These are phyloP conservation scores for Hylaeus volcanicus DNA, from an alignment of 1,140 invertebrate species.

Conservation along the genomic window DNA sequence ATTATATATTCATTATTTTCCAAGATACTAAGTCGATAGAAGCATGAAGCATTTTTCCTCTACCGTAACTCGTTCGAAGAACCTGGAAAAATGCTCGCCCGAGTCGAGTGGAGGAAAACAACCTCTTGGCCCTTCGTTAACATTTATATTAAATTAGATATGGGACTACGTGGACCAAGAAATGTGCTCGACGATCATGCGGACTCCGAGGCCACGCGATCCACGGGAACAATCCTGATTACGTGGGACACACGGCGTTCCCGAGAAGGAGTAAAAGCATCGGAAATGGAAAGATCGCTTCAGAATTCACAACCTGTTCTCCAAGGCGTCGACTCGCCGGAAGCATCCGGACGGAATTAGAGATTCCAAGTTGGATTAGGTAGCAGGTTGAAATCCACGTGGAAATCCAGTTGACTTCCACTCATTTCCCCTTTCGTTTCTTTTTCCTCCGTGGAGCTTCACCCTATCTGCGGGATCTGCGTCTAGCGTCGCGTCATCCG, in stretches of 20 bases:
- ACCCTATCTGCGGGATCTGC: not conserved
- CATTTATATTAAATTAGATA: slow-evolving; percentile 6
- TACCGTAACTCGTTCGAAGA: no score
- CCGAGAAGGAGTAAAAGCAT: not conserved
- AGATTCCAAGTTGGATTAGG: slow-evolving; percentile 23
- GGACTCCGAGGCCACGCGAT: no score
- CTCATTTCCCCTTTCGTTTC: not conserved
- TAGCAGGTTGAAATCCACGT: not conserved
- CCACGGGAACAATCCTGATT: slow-evolving; percentile 6
- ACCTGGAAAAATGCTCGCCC: no score
- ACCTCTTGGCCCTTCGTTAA: not conserved
- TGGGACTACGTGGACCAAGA: not conserved
- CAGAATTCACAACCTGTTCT: slow-evolving; percentile 1
- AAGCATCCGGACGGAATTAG: slow-evolving; percentile 22
- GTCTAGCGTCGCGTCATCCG: not conserved
- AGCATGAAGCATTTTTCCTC: no score
- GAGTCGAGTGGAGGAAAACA: no score
- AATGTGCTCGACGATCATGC: not conserved
- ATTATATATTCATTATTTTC: no score
- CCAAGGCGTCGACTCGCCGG: slow-evolving; percentile 6
- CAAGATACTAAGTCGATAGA: no score
- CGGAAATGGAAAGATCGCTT: not conserved
- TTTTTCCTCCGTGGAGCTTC: no score
- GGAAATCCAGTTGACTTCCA: slow-evolving; percentile 2
- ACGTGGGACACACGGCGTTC: not conserved